Base-by-base conservation (phyloP, 1,140 invertebrate genomes). In the Zaprionus africanus region DNA sequence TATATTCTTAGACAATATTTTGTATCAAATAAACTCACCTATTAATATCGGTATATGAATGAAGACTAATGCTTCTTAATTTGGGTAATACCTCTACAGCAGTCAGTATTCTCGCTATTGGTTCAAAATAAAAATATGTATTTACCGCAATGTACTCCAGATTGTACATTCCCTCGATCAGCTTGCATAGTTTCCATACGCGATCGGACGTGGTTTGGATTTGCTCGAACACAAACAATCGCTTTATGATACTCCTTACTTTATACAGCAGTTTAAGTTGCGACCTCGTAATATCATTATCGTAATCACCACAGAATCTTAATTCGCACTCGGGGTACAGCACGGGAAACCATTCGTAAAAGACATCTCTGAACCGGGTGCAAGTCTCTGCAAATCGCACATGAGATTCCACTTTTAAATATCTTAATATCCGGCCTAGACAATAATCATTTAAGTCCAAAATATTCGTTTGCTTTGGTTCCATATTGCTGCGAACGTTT, bases 401-500 rank as follows among this genome's bases (percentile, higher is more conserved):
- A 49, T 58, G 68, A 43, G 65, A 43, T 17, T 56, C 36, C 2
- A 43, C 17, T 12, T 43, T 19, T 12, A 60, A 26, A 34, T 73
- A 61, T 22, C 53, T 73, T 2, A 73, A 5, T 12, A 73, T 28
- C n/a, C 6, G 12, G 5, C 64, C 71, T 4, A 74, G 22, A 24
- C 71, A 68, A 49, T 68, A 61, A 31, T 74, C 65, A 28, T 61
- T 62, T 6, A 74, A 36, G n/a, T 62, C 49, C 12, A 68, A 43
- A 28, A 68, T 74, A 49, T 36, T 74, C 26, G 46, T 17, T 5
- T 36, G 61, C 5, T 7, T 19, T 12, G 19, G 2, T 15, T 24
- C 61, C 61, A 63, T 63, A 22, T 53, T 51, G 9, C 4, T n/a
- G 26, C 26, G 26, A 26, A 26, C 26, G 1, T 22, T 22, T 22